Percentiles rank a stretch among this genome's conserved stretches.
phyloP scores from a whole-genome alignment of 1,140 invertebrate species.

The Cheumatopsyche charites region DNA sequence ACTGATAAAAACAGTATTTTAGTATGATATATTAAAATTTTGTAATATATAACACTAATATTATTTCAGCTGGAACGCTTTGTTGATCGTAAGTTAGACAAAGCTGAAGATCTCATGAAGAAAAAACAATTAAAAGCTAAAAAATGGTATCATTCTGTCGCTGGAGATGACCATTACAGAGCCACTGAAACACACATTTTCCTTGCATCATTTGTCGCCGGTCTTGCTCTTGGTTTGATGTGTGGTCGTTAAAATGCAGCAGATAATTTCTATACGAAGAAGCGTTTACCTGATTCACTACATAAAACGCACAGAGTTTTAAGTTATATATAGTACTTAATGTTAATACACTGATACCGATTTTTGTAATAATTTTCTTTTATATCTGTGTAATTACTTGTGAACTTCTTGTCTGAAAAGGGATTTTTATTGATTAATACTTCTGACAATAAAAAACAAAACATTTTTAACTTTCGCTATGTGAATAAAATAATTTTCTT shows the following conservation, averaged over 20 bases:
- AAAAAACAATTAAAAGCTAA: conserved; percentile 70
- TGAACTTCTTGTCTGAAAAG: too few relatives aligned
- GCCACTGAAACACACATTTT: conserved; percentile 78
- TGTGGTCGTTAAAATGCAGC: conserved; percentile 55
- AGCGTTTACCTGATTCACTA: too few relatives aligned
- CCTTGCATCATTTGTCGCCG: conserved; percentile 73
- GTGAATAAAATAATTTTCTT: too few relatives aligned
- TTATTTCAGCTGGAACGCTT: conserved; percentile 73
- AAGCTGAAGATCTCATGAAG: conserved; percentile 73
- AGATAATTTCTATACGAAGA: too few relatives aligned
- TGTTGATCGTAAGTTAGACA: conserved; percentile 78
- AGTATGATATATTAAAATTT: not conserved
- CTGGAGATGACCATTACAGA: conserved; percentile 67
- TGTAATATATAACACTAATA: conserved; percentile 1
- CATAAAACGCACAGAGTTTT: too few relatives aligned
- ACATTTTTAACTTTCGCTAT: too few relatives aligned
- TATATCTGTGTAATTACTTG: too few relatives aligned
- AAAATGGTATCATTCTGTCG: conserved; percentile 73
- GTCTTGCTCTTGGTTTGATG: conserved; percentile 69
- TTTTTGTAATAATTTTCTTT: too few relatives aligned
- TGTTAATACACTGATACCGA: too few relatives aligned
- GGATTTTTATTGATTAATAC: too few relatives aligned
- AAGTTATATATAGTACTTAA: too few relatives aligned
- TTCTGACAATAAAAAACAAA: too few relatives aligned
- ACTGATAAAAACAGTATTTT: not conserved